phyloP scores from a whole-genome alignment of 1,140 invertebrate genomes.

The Drosophila mayri region DNA sequence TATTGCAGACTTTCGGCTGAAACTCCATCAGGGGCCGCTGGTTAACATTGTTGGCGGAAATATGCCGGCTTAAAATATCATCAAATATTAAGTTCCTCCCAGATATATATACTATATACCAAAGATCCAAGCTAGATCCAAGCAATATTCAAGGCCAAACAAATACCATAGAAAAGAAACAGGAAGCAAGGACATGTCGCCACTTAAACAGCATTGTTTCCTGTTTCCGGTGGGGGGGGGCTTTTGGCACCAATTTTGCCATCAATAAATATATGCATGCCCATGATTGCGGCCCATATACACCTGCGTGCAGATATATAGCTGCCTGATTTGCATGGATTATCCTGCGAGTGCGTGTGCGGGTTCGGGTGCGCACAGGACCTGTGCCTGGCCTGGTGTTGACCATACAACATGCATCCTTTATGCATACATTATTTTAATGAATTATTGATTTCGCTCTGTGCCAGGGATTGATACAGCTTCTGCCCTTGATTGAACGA shows the following conservation, averaged over 20 bases:
- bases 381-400: constrained; percentile 18
- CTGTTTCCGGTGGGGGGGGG: constrained; percentile 3
- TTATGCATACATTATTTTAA: constrained; percentile 82
- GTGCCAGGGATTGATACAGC: constrained; percentile 34
- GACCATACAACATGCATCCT: constrained; percentile 71
- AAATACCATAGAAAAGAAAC: neutral
- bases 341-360: constrained; percentile 37
- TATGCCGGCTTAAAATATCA: neutral
- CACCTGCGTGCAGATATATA: constrained; percentile 3
- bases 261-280: constrained; percentile 37
- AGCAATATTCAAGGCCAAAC: neutral
- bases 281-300: constrained; percentile 7
- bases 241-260: constrained; percentile 35
- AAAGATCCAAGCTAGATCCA: neutral
- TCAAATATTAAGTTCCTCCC: neutral
- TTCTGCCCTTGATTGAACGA: neutral
- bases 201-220: constrained; percentile 66
- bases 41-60: constrained; percentile 23
- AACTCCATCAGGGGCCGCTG: constrained; percentile 8
- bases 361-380: constrained; percentile 1
- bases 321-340: constrained; percentile 58
- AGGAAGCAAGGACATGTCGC: neutral
- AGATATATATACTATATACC: neutral
- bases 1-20: constrained; percentile 20
- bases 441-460: constrained; percentile 77